Evolutionary conservation across 2,888 invertebrate genomes (phyloP).

Genomic region (Hemicrepidius hirtus): DNA sequence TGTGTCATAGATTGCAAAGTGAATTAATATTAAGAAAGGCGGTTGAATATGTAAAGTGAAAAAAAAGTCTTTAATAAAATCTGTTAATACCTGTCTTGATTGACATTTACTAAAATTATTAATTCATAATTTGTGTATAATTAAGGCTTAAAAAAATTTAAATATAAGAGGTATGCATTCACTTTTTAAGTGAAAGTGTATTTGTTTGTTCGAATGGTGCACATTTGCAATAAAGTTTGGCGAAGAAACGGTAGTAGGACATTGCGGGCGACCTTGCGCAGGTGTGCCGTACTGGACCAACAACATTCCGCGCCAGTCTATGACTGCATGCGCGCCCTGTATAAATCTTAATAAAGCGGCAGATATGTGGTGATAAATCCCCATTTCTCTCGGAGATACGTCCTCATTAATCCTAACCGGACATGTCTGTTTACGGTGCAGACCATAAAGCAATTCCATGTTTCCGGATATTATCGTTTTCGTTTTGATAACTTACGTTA

Average conservation of each 20-base stretch:
- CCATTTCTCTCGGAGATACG: slow-evolving; percentile 72
- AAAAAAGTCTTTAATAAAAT: too few relatives aligned
- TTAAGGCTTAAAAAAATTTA: not conserved
- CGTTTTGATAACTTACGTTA: slow-evolving; percentile 64
- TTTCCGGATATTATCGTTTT: slow-evolving; percentile 70
- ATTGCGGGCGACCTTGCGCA: slow-evolving; percentile 60
- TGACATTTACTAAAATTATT: not conserved
- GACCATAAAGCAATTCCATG: slow-evolving; percentile 72
- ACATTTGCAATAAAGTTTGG: slow-evolving; percentile 50
- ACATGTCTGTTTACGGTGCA: slow-evolving; percentile 69
- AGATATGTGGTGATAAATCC: slow-evolving; percentile 73
- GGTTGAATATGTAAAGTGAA: too few relatives aligned
- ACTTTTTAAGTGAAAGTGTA: slow-evolving; percentile 48
- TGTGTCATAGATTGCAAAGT: too few relatives aligned
- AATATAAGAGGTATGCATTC: slow-evolving; percentile 23
- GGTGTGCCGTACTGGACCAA: slow-evolving; percentile 62
- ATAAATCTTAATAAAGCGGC: slow-evolving; percentile 73
- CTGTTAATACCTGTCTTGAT: too few relatives aligned
- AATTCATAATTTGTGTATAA: not conserved
- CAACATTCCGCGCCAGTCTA: slow-evolving; percentile 60
- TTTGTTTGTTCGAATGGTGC: slow-evolving; percentile 35
- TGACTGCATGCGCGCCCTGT: slow-evolving; percentile 64
- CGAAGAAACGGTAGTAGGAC: slow-evolving; percentile 50
- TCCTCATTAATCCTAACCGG: slow-evolving; percentile 73
- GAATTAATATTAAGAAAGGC: too few relatives aligned